phyloP scores from a whole-genome alignment of 2,113 vertebrate genomes.

The Tragelaphus scriptus region DNA sequence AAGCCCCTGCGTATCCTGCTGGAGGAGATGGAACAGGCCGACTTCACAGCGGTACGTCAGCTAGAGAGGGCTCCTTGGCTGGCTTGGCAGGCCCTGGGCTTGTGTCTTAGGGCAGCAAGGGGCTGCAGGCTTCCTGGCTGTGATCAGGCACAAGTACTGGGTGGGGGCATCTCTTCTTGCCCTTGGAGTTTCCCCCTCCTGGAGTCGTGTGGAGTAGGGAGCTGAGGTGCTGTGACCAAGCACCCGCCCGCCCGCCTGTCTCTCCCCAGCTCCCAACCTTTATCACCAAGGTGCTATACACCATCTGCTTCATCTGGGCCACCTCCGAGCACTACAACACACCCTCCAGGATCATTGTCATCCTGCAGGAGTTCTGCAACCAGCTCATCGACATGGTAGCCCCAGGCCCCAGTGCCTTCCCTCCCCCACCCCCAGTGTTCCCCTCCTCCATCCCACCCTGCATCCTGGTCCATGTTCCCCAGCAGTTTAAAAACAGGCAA shows the following conservation, averaged over 20 bases:
- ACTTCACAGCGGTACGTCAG: constrained; percentile 73
- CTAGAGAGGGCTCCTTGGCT: fast-evolving
- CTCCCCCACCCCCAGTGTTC: fast-evolving
- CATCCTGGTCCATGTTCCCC: fast-evolving
- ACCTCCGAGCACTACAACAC: constrained; percentile 78
- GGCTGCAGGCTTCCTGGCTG: fast-evolving
- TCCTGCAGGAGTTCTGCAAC: constrained; percentile 87
- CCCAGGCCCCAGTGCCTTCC: fast-evolving
- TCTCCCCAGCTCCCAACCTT: constrained; percentile 72
- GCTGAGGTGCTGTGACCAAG: fast-evolving
- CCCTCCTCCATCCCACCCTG: fast-evolving
- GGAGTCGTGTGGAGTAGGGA: fast-evolving
- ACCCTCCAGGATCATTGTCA: constrained; percentile 69
- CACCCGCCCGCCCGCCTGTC: fast-evolving
- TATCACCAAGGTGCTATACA: constrained; percentile 74
- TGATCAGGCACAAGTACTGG: fast-evolving
- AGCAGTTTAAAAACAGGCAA: background rate
- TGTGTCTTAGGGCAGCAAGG: fast-evolving
- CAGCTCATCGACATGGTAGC: constrained; percentile 83
- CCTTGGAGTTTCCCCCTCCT: background rate
- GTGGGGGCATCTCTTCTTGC: background rate
- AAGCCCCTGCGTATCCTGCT: constrained; percentile 72
- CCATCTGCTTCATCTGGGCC: constrained; percentile 76
- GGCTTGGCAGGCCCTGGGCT: fast-evolving
- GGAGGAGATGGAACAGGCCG: constrained; percentile 77